Evolutionary conservation across 2,888 invertebrate genomes (phyloP).

Genomic region (Linyphia triangularis): DNA sequence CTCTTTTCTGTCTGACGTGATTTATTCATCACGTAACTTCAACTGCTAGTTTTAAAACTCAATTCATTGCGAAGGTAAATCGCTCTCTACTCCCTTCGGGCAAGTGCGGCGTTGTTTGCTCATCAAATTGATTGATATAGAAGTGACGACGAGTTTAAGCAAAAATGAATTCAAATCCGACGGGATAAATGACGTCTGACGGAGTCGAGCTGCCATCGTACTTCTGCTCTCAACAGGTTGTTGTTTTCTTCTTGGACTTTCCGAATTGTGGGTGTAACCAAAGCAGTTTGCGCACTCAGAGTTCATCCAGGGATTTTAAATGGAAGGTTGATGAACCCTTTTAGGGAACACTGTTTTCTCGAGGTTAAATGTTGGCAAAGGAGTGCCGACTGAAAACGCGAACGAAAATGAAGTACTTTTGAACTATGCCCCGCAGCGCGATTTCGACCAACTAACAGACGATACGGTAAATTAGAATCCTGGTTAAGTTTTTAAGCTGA

Average conservation of each 20-base stretch:
- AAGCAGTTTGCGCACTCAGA: slow-evolving; percentile 10
- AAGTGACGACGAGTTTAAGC: background rate
- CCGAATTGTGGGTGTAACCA: slow-evolving; percentile 58
- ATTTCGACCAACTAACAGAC: background rate
- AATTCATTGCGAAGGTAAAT: no score
- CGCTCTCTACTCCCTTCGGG: background rate
- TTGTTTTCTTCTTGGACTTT: background rate
- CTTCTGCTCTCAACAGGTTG: background rate
- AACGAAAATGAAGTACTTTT: slow-evolving; percentile 47
- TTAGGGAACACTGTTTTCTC: slow-evolving; percentile 32
- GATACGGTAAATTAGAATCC: slow-evolving; percentile 43
- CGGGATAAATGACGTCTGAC: background rate
- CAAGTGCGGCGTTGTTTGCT: background rate
- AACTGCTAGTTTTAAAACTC: no score
- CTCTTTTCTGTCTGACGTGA: no score
- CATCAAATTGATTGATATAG: background rate
- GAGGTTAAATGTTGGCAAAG: slow-evolving; percentile 50
- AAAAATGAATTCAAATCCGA: background rate
- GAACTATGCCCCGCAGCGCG: slow-evolving; percentile 16
- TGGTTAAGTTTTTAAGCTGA: background rate
- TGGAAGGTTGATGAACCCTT: slow-evolving; percentile 61
- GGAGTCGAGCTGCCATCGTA: background rate
- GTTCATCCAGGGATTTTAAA: slow-evolving; percentile 33
- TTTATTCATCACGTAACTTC: no score
- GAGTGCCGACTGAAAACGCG: slow-evolving; percentile 54